Evolutionary conservation across 2,888 invertebrate genomes (phyloP).

Genomic region (Lasioglossum vierecki): DNA sequence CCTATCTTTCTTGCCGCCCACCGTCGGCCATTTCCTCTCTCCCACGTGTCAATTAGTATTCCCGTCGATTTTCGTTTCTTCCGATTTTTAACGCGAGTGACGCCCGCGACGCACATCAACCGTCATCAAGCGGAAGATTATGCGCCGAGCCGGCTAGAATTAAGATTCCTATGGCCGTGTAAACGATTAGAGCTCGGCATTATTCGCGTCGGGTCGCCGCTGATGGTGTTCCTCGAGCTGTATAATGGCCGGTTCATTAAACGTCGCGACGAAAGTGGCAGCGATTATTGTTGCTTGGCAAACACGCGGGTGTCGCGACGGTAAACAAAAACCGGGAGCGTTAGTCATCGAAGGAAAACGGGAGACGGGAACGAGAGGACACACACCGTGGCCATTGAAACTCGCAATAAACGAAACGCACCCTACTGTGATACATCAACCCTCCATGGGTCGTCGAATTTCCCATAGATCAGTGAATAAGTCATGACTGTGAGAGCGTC

Average conservation of each 20-base stretch:
- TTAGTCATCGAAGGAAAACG: conserved; percentile 62
- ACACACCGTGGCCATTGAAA: conserved; percentile 39
- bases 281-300: conserved; percentile 38
- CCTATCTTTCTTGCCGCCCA: conserved; percentile 41
- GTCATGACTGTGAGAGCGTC: conserved; percentile 27
- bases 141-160: neutral
- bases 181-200: conserved; percentile 5
- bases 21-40: conserved; percentile 44
- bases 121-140: conserved; percentile 1
- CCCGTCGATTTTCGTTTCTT: conserved; percentile 33
- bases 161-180: neutral
- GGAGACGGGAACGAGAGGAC: conserved; percentile 42
- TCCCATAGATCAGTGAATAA: conserved; percentile 40
- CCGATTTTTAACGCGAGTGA: conserved; percentile 17
- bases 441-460: conserved; percentile 41
- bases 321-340: conserved; percentile 45
- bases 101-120: conserved; percentile 12
- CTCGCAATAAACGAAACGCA: conserved; percentile 59
- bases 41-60: conserved; percentile 56
- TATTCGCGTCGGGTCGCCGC: neutral
- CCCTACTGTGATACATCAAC: conserved; percentile 48
- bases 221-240: neutral
- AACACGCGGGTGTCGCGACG: conserved; percentile 41
- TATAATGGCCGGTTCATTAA: conserved; percentile 31
- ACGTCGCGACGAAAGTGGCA: conserved; percentile 26